A percentile compares a stretch with the other conserved stretches of the same genome.
phyloP scores from a whole-genome alignment of 2,797 vertebrate genomes.

The Phoeniculus purpureus region DNA sequence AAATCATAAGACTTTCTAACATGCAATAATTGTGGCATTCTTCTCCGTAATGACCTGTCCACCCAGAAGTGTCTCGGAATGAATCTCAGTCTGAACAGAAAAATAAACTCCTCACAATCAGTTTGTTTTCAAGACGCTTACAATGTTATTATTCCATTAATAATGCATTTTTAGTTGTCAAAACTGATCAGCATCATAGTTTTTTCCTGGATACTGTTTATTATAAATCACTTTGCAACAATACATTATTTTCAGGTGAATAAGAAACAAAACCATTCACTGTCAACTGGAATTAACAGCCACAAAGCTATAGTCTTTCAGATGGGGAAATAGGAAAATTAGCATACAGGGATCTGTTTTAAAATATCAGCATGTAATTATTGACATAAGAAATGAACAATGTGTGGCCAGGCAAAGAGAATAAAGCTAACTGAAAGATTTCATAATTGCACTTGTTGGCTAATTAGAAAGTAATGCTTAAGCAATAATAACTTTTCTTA shows the following conservation, averaged over 20 bases:
- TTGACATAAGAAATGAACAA: constrained; percentile 67
- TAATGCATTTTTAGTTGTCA: constrained; percentile 82
- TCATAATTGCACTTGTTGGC: constrained; percentile 67
- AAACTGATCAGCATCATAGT: constrained; percentile 74
- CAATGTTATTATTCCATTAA: constrained; percentile 80
- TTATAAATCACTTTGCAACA: constrained; percentile 77
- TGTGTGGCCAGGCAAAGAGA: constrained; percentile 59
- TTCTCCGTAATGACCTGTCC: constrained; percentile 45
- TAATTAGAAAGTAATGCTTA: constrained; percentile 65
- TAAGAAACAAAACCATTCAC: constrained; percentile 71
- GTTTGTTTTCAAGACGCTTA: constrained; percentile 71
- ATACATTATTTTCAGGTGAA: constrained; percentile 76
- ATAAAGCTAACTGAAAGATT: constrained; percentile 67
- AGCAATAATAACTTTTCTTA: constrained; percentile 27
- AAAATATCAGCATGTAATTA: constrained; percentile 50
- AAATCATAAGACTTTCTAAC: background rate
- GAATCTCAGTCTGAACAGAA: constrained; percentile 42
- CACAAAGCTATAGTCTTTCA: constrained; percentile 62
- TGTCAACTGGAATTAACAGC: constrained; percentile 73
- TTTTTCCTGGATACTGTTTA: constrained; percentile 73
- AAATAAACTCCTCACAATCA: constrained; percentile 68
- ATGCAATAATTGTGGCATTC: background rate
- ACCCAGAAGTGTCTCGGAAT: constrained; percentile 51
- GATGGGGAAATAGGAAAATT: constrained; percentile 61
- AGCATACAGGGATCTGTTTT: constrained; percentile 69